Base-by-base conservation (phyloP, 2,888 invertebrate species). In the Napeogenes inachia region DNA sequence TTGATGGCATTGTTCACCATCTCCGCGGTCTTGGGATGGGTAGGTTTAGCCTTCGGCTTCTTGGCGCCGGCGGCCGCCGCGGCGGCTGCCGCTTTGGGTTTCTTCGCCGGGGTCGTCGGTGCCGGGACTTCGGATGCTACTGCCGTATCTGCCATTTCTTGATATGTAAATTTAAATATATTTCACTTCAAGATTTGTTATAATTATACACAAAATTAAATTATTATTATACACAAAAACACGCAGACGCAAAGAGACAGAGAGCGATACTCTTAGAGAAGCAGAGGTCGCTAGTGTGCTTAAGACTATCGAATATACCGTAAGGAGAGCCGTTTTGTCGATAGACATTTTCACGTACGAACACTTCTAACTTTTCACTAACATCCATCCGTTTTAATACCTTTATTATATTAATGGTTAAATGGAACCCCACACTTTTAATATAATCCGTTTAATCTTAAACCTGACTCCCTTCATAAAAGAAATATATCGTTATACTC, bases 101-200 rank as follows among this genome's bases (percentile, higher is more conserved):
- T 21, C 21, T 21, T 21, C 21, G 21, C 21, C 21, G 21, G 21
- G 21, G 21, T 21, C 21, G 21, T 21, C 21, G 21, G 21, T 63
- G 92, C 92, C 42, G 42, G 42, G 42, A 42, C 42, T 10, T 42
- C 42, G 42, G 42, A 42, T 12, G 42, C 42, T 1, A 88, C 85
- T 73, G 93, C 93, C 5, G 93, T 84, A 10, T 60, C 32, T 54
- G 54, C 42, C 42, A 42, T 42, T 42, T 42, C 10, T 42, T 10
- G 2, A 10, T 42, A 42, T 42, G 8, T 6, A 38, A 6, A 6
- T 8, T 38, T 38, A 8, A 4, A 6, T 38, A 38, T 38, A 38
- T 38, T 6, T 38, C 38, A 38, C 38, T 38, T 38, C 38, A 38
- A 38, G 21, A 21, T 21, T 21, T 21, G 21, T 21, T 21, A 21